A percentile compares a stretch with the other conserved stretches of the same genome.
phyloP scores from a whole-genome alignment of 2,888 invertebrate genomes.

The Stenchaetothrips biformis region DNA sequence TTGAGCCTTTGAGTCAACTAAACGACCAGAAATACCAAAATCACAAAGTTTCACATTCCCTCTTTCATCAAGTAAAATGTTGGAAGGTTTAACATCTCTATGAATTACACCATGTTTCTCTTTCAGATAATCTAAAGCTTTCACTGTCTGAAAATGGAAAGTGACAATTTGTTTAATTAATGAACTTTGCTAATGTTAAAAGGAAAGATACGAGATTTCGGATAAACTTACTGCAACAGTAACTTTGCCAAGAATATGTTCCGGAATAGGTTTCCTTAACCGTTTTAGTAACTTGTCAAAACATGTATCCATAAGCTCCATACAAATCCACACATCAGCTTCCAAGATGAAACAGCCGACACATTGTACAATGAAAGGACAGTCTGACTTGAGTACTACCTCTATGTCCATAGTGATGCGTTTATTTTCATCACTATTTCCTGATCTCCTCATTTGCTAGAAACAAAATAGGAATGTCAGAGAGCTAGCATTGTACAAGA shows the following conservation, averaged over 20 bases:
- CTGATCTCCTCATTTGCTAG: constrained; percentile 94
- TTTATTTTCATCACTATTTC: constrained; percentile 95
- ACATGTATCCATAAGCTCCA: constrained; percentile 99
- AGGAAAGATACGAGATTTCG: constrained; percentile 25
- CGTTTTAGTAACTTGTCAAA: constrained; percentile 92
- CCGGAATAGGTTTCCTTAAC: constrained; percentile 85
- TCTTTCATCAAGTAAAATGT: constrained; percentile 90
- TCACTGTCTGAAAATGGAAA: constrained; percentile 67
- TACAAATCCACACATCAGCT: constrained; percentile 98
- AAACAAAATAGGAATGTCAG: constrained; percentile 37
- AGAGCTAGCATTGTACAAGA: constrained; percentile 9
- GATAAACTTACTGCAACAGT: constrained; percentile 77
- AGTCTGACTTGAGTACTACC: constrained; percentile 95
- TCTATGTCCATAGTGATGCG: constrained; percentile 98
- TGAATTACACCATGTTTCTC: constrained; percentile 96
- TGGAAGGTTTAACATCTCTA: constrained; percentile 97
- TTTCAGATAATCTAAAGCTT: constrained; percentile 95
- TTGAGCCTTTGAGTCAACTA: constrained; percentile 97
- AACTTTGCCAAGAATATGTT: constrained; percentile 93
- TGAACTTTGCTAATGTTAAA: neutral
- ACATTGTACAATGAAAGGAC: constrained; percentile 94
- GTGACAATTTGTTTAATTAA: constrained; percentile 15
- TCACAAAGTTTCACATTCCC: constrained; percentile 98
- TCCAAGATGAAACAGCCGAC: constrained; percentile 96
- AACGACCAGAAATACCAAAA: constrained; percentile 96